Percentiles rank a stretch among this genome's conserved stretches.
These are phyloP conservation scores for Thecophora atra DNA, from an alignment of 2,888 invertebrate genomes.

Conservation along the genomic window DNA sequence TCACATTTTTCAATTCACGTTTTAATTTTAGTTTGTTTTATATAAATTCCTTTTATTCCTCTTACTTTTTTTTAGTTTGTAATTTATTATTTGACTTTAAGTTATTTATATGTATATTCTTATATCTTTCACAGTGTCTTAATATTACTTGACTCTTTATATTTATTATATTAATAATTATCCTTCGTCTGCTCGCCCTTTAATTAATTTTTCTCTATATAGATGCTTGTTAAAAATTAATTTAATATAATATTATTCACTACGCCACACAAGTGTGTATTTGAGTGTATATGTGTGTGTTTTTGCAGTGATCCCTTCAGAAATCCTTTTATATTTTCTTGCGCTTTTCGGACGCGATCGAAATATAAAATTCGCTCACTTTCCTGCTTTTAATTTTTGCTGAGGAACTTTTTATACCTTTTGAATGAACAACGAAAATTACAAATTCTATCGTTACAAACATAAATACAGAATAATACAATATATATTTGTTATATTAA, in stretches of 20 bases:
- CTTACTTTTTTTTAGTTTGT: slow-evolving; percentile 18
- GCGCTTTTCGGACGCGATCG: slow-evolving; percentile 17
- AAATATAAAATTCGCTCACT: slow-evolving; percentile 55
- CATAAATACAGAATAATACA: no score
- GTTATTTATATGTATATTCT: no score
- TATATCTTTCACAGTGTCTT: no score
- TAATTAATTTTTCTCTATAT: not conserved
- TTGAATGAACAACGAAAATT: slow-evolving; percentile 64
- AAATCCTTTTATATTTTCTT: slow-evolving; percentile 13
- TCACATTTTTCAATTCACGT: slow-evolving; percentile 1
- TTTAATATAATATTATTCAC: not conserved
- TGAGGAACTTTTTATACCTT: slow-evolving; percentile 82
- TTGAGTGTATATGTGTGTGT: slow-evolving; percentile 12
- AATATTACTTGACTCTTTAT: no score
- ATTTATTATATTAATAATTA: not conserved
- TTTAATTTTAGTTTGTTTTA: not conserved
- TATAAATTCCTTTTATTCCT: not conserved
- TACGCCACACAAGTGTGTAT: not conserved
- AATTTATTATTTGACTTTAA: not conserved
- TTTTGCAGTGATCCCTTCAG: not conserved
- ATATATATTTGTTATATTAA: slow-evolving; percentile 36
- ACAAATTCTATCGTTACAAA: slow-evolving; percentile 54
- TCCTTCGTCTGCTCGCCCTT: not conserved
- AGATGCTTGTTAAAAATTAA: not conserved
- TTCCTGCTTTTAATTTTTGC: slow-evolving; percentile 39